A percentile compares a stretch with the other conserved stretches of the same genome.
Evolutionary conservation across 2,113 vertebrate species (phyloP).

Genomic region (Aleadryas rufinucha): DNA sequence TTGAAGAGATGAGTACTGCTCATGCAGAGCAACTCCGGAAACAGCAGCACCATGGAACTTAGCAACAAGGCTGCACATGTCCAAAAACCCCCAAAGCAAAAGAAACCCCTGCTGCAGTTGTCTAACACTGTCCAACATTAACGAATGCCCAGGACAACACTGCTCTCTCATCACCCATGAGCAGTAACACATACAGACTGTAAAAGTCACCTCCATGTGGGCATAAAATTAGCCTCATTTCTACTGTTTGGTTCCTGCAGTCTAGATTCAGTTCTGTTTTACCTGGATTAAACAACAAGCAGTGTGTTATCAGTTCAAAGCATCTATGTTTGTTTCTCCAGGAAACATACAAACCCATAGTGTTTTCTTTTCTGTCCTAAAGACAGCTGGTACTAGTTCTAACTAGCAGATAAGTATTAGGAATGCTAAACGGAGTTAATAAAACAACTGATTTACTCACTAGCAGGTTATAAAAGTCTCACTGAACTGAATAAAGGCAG

Average conservation of each 20-base stretch:
- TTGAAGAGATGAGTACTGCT: not conserved
- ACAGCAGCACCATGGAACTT: not conserved
- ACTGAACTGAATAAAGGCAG: not conserved
- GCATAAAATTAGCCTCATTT: not conserved
- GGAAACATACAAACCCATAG: not conserved
- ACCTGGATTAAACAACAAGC: not conserved
- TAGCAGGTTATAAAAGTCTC: not conserved
- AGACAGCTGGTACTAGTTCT: not conserved
- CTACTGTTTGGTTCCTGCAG: not conserved
- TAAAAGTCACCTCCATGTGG: not conserved
- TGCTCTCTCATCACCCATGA: not conserved
- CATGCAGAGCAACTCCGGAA: not conserved
- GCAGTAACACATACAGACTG: not conserved
- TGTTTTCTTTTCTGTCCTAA: not conserved
- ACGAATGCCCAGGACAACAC: fast-evolving
- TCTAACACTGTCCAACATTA: not conserved
- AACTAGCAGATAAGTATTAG: not conserved
- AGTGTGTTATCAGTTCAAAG: not conserved
- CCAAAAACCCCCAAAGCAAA: not conserved
- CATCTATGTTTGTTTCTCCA: not conserved
- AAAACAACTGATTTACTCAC: not conserved
- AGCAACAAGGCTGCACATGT: not conserved
- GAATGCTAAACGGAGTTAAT: not conserved
- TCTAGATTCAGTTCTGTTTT: not conserved
- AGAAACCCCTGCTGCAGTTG: not conserved